phyloP scores from a whole-genome alignment of 1,140 invertebrate genomes.

The Neotoxoptera formosana region DNA sequence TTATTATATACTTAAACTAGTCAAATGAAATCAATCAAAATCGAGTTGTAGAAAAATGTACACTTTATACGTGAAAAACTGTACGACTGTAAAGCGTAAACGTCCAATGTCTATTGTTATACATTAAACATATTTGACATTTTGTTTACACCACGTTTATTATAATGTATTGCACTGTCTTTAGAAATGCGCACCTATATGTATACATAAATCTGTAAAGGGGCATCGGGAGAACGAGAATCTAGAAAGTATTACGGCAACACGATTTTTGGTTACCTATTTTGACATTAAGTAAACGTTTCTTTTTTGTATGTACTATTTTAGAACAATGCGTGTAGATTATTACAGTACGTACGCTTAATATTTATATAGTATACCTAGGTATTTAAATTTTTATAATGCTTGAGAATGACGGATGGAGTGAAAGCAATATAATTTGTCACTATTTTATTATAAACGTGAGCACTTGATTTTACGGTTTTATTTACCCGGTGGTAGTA shows the following conservation, averaged over 20 bases:
- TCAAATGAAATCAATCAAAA: background rate
- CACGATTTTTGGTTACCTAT: background rate
- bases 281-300: conserved; percentile 21
- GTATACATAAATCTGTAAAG: background rate
- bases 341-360: background rate
- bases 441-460: conserved; percentile 2
- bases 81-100: background rate
- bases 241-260: conserved; percentile 21
- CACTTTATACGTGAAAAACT: background rate
- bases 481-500: background rate
- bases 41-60: background rate
- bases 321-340: background rate
- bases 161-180: background rate
- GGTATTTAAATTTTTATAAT: conserved; percentile 15
- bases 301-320: background rate
- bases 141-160: background rate
- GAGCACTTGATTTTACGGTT: background rate
- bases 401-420: conserved; percentile 1
- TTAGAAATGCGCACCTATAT: background rate
- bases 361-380: background rate
- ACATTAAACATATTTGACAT: background rate
- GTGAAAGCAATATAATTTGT: conserved; percentile 28
- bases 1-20: background rate
- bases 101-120: background rate
- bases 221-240: background rate